phyloP scores from a whole-genome alignment of 2,888 invertebrate species.

The Hypselothyrea guttata region DNA sequence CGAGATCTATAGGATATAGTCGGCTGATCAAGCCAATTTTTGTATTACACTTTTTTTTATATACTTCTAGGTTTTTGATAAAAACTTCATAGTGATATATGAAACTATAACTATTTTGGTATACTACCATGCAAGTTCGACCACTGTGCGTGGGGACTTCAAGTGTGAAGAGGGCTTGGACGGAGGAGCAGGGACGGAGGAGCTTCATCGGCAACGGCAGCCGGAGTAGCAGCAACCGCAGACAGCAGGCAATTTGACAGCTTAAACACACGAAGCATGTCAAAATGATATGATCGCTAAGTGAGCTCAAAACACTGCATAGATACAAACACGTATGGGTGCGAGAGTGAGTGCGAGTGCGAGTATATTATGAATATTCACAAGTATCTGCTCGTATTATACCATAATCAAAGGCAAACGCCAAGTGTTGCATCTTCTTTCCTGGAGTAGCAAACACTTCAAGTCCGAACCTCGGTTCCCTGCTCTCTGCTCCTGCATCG shows the following conservation, averaged over 20 bases:
- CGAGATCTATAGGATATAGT: too few species aligned
- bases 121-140: too few species aligned
- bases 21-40: too few species aligned
- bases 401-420: constrained; percentile 56
- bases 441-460: constrained; percentile 47
- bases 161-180: background rate
- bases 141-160: too few species aligned
- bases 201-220: constrained; percentile 14
- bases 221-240: constrained; percentile 49
- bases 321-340: constrained; percentile 35
- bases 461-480: constrained; percentile 7
- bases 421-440: constrained; percentile 69
- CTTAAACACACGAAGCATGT: constrained; percentile 77
- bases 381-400: constrained; percentile 29
- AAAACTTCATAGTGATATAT: too few species aligned
- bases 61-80: too few species aligned
- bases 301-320: constrained; percentile 64
- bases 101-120: too few species aligned
- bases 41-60: too few species aligned
- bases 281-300: constrained; percentile 77
- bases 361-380: constrained; percentile 22
- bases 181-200: constrained; percentile 8
- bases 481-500: constrained; percentile 33
- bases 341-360: background rate
- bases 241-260: constrained; percentile 76